Conservation (phyloP, 2,888 invertebrate genomes). For the Zelleria hepariella region DNA sequence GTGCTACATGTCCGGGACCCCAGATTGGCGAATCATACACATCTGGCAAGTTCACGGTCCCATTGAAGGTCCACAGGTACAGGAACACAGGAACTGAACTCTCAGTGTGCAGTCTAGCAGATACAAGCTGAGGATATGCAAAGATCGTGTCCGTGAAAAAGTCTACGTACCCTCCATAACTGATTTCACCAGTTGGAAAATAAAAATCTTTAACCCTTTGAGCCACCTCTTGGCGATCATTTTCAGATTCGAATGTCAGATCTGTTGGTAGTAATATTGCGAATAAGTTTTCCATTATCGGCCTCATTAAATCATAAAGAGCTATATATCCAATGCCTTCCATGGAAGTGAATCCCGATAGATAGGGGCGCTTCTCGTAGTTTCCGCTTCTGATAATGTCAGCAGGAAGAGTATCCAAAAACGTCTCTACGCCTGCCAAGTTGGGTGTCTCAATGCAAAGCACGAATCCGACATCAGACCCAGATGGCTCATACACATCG, state of each 20-base stretch:
- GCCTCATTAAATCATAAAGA: not conserved
- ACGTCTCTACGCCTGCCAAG: not conserved
- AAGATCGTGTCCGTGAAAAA: constrained; percentile 3
- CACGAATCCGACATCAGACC: not conserved
- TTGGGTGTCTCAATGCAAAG: not conserved
- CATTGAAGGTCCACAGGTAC: not conserved
- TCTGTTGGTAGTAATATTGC: not conserved
- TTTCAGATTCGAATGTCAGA: not conserved
- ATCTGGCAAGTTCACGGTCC: not conserved
- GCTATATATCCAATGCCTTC: constrained; percentile 1
- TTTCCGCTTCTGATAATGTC: constrained; percentile 1
- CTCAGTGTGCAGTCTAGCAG: constrained; percentile 1
- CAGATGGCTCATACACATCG: not conserved
- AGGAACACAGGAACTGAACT: constrained; percentile 1
- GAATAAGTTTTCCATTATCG: not conserved
- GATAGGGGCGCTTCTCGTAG: not conserved
- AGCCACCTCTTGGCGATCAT: not conserved
- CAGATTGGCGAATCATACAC: not conserved
- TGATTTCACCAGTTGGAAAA: not conserved
- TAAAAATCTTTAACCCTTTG: constrained; percentile 1
- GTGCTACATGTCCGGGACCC: constrained; percentile 3
- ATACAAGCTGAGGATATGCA: not conserved
- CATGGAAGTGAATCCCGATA: constrained; percentile 4
- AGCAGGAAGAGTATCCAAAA: not conserved
- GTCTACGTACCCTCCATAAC: not conserved